Conservation (phyloP, 2,797 vertebrate genomes). For the Botia almorhae region DNA sequence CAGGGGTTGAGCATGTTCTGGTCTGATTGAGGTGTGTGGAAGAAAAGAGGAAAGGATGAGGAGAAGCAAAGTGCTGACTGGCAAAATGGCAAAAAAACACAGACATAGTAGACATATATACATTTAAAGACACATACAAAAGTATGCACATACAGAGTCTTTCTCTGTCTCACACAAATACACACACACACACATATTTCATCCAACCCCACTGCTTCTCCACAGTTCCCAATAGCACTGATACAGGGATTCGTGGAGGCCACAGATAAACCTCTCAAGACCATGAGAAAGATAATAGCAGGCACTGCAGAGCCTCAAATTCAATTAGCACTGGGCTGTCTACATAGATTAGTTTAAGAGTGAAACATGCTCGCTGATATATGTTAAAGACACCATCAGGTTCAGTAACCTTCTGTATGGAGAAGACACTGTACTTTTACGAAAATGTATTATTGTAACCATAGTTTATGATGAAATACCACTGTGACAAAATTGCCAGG, state of each 20-base stretch:
- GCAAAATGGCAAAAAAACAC: constrained; percentile 23
- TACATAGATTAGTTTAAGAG: constrained; percentile 78
- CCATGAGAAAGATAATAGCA: constrained; percentile 80
- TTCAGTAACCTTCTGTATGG: not conserved
- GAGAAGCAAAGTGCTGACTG: constrained; percentile 56
- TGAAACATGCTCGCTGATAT: constrained; percentile 75
- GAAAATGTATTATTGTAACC: no score
- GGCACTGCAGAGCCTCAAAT: constrained; percentile 78
- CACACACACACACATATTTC: not conserved
- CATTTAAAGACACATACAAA: constrained; percentile 26
- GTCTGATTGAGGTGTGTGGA: constrained; percentile 27
- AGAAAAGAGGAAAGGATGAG: constrained; percentile 6
- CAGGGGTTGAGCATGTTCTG: not conserved
- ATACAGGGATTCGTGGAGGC: constrained; percentile 71
- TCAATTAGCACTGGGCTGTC: constrained; percentile 78
- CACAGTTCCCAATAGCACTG: constrained; percentile 66
- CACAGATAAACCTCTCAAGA: constrained; percentile 82
- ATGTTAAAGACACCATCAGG: constrained; percentile 71
- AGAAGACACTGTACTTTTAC: not conserved
- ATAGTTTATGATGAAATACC: no score
- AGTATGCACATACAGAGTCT: constrained; percentile 42
- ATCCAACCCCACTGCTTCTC: constrained; percentile 47
- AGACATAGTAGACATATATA: not conserved
- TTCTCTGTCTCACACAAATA: not conserved
- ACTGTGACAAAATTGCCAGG: no score